Percentiles rank a stretch among this genome's conserved stretches.
These are phyloP conservation scores for Amphipoea lucens DNA, from an alignment of 2,888 invertebrate genomes.

Conservation along the genomic window DNA sequence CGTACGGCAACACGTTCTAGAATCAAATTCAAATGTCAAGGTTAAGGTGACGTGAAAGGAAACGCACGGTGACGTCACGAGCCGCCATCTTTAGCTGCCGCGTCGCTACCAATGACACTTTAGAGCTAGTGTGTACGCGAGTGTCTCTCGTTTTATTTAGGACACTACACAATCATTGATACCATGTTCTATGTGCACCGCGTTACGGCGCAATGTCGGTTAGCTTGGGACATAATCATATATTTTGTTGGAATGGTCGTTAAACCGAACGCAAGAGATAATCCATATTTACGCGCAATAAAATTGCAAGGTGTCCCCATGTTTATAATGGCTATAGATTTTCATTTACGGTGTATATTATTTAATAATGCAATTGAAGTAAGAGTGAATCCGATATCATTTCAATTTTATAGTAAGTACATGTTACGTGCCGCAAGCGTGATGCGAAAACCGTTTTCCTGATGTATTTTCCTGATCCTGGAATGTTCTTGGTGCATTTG, in stretches of 20 bases:
- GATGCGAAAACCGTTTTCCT: constrained; percentile 9
- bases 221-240: constrained; percentile 48
- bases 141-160: constrained; percentile 75
- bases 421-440: neutral
- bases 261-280: constrained; percentile 16
- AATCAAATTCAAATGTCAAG: constrained; percentile 89
- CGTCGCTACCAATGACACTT: constrained; percentile 73
- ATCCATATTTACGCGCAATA: constrained; percentile 38
- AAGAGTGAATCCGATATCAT: neutral
- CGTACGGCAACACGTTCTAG: constrained; percentile 82
- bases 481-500: constrained; percentile 4
- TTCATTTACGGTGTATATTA: constrained; percentile 1
- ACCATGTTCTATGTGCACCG: constrained; percentile 66
- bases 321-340: constrained; percentile 29
- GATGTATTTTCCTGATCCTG: constrained; percentile 21
- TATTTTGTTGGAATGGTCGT: constrained; percentile 22
- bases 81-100: constrained; percentile 81
- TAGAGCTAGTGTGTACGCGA: constrained; percentile 65
- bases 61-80: constrained; percentile 86
- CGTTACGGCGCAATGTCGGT: constrained; percentile 55
- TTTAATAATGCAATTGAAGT: constrained; percentile 2
- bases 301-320: constrained; percentile 30
- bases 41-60: constrained; percentile 87
- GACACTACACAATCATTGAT: constrained; percentile 74
- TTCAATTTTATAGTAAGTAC: neutral